Percentiles rank a stretch among this genome's conserved stretches.
Conservation (phyloP, 2,113 vertebrate species). For the Corythaeola cristata region DNA sequence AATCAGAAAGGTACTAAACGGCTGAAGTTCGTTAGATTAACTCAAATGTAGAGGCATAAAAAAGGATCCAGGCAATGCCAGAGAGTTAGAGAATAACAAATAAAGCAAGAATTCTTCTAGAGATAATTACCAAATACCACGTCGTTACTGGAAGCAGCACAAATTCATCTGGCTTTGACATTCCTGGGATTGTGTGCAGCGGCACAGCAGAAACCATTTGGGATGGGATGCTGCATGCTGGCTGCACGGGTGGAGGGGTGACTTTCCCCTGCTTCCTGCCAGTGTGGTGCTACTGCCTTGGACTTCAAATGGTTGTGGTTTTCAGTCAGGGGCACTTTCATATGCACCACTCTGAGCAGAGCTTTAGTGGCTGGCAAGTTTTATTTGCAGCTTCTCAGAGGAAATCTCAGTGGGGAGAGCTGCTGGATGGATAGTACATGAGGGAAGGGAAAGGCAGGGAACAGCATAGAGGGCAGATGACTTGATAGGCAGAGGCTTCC, state of each 20-base stretch:
- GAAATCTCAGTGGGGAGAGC: not conserved
- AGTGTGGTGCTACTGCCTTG: not conserved
- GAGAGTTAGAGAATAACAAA: not conserved
- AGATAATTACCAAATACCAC: not conserved
- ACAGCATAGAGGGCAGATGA: not conserved
- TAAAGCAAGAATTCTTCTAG: not conserved
- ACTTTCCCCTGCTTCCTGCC: not conserved
- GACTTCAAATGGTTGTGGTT: not conserved
- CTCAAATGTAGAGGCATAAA: not conserved
- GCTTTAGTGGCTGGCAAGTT: not conserved
- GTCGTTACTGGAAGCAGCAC: not conserved
- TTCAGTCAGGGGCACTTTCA: not conserved
- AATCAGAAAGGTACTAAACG: not conserved
- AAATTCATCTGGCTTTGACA: not conserved
- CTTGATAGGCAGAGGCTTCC: not conserved
- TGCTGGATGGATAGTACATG: not conserved
- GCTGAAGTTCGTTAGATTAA: not conserved
- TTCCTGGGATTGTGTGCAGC: not conserved
- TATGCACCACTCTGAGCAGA: not conserved
- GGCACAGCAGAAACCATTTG: not conserved
- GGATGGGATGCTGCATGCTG: not conserved
- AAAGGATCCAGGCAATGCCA: not conserved
- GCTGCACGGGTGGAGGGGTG: not conserved
- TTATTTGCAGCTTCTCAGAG: not conserved
- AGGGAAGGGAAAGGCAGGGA: not conserved